Evolutionary conservation across 1,140 invertebrate genomes (phyloP).

Genomic region (Halictus rubicundus): DNA sequence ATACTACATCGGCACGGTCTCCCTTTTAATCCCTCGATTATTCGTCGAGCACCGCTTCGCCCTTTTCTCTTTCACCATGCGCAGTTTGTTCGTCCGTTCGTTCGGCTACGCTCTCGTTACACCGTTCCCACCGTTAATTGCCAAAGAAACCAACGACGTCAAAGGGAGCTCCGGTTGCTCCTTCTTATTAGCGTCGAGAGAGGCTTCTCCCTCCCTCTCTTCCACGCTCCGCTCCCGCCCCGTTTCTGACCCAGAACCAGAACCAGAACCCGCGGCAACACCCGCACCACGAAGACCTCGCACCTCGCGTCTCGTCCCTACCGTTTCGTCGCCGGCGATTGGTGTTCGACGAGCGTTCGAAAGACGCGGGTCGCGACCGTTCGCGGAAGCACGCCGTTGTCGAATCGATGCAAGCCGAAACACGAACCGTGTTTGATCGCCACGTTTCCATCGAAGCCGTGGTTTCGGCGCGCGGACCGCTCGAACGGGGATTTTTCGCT

Average conservation of each 20-base stretch:
- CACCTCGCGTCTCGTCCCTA: too few species aligned
- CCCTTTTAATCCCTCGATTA: constrained; percentile 8
- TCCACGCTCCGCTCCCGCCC: background rate
- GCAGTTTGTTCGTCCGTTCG: background rate
- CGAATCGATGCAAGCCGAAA: too few species aligned
- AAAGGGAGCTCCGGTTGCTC: constrained; percentile 3
- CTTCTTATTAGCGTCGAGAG: constrained; percentile 15
- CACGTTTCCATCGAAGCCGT: too few species aligned
- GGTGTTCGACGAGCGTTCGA: background rate
- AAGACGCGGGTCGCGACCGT: too few species aligned
- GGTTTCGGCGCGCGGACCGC: too few species aligned
- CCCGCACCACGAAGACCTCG: too few species aligned
- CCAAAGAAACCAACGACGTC: constrained; percentile 23
- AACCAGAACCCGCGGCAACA: background rate
- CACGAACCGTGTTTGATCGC: too few species aligned
- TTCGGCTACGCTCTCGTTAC: constrained; percentile 14
- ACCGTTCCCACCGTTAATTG: constrained; percentile 11
- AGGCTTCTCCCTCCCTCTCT: background rate
- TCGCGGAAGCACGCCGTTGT: too few species aligned
- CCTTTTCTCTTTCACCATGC: constrained; percentile 13
- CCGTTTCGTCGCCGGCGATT: background rate
- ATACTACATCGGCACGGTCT: background rate
- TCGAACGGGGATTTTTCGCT: too few species aligned
- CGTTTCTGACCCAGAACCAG: too few species aligned
- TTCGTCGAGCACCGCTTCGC: background rate